These are phyloP conservation scores for Steinernema feltiae DNA, from an alignment of 1,140 invertebrate species.

Conservation along the genomic window DNA sequence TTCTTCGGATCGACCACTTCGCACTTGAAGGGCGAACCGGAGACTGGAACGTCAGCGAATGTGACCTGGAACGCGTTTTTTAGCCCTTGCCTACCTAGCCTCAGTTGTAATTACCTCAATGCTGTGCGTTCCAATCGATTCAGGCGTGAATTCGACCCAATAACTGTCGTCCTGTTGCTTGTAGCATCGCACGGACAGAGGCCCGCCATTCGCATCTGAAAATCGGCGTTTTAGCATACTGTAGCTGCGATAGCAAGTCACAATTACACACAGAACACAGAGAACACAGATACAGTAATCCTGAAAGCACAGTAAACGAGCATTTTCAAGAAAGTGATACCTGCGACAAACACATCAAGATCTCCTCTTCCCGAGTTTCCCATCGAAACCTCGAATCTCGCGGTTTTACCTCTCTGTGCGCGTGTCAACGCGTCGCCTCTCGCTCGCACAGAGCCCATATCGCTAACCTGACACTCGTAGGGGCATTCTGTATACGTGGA, in stretches of 20 bases:
- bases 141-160: constrained; percentile 82
- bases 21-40: constrained; percentile 90
- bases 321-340: constrained; percentile 46
- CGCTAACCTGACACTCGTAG: constrained; percentile 50
- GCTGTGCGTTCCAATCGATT: constrained; percentile 66
- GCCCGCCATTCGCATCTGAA: constrained; percentile 74
- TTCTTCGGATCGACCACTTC: constrained; percentile 84
- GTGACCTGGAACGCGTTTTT: constrained; percentile 80
- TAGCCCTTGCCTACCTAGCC: too few species aligned
- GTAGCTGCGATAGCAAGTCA: not conserved
- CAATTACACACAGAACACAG: constrained; percentile 10
- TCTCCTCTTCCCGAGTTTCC: constrained; percentile 59
- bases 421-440: constrained; percentile 63
- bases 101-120: too few species aligned
- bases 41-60: constrained; percentile 79
- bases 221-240: not conserved
- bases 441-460: constrained; percentile 47
- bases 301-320: not conserved
- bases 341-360: constrained; percentile 61
- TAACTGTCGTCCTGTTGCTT: constrained; percentile 87
- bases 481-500: constrained; percentile 58
- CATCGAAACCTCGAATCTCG: constrained; percentile 65
- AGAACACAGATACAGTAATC: not conserved
- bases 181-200: constrained; percentile 84
- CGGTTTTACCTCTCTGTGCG: constrained; percentile 64